Base-by-base conservation (phyloP, 1,140 invertebrate species). In the Bombyx mandarina region DNA sequence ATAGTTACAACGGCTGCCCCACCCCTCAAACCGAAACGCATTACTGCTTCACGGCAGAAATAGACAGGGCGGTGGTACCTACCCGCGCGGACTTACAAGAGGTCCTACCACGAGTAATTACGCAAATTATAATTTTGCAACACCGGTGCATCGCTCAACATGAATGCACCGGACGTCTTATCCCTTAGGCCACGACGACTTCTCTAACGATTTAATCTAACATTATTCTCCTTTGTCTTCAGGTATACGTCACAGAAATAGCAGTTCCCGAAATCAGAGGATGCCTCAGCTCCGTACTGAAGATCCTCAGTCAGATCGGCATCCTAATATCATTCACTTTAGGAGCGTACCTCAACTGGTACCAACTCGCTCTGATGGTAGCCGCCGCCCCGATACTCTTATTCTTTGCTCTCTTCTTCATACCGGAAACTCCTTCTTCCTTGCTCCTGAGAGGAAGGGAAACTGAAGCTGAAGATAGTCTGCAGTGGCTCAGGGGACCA, bases 231-330 rank as follows among this genome's bases (percentile, higher is more conserved):
- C 65, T 57, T 84, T 82, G 78, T 77, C 65, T 71, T 7, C 86
- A 94, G 92, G 93, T 97, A 56, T 98, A 97, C 86, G 93, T 97
- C 62, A 96, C 94, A 57, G 96, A 98, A 89, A 96, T 96, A 67
- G 94, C 96, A 9, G 92, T 95, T 45, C 93, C 95, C 10, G 92
- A 94, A 54, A 93, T 96, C 57, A 86, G 96, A 67, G 96, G 96
- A 2, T 93, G 94, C 62, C 88, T 97, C 22, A 96, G 94, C 65
- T 94, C 95, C 7, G 91, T 96, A 61, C 88, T 95, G 48, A 97
- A 97, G 86, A 91, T 97, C 46, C 91, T 93, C 57, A 93, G 94
- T n/a, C 94, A 96, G 71, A 89, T 96, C 43, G 96, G 96, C 9
- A 93, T 97, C 49, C 87, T 97, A 5, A 89, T 94, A 43, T 93